phyloP scores from a whole-genome alignment of 2,888 invertebrate genomes.

The Lumbricus terrestris region DNA sequence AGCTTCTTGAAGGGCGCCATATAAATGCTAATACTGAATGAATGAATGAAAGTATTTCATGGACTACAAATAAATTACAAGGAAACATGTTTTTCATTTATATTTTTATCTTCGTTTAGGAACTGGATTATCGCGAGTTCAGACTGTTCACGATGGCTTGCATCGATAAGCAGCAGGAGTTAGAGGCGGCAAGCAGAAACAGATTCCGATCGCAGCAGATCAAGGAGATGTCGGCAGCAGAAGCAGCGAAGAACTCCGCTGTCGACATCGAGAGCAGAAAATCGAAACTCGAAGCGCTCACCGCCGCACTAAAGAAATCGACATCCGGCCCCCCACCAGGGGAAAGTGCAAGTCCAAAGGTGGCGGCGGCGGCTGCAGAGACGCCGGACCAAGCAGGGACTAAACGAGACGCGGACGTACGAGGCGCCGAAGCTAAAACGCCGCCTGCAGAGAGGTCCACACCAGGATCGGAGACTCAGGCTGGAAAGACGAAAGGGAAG shows the following conservation, averaged over 20 bases:
- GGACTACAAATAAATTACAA: background rate
- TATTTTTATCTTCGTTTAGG: conserved; percentile 29
- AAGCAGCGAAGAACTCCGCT: background rate
- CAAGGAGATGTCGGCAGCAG: too few species aligned
- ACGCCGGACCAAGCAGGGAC: background rate
- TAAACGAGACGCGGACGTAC: background rate
- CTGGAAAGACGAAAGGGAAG: background rate
- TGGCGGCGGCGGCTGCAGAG: too few species aligned
- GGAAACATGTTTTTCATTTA: background rate
- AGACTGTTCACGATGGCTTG: conserved; percentile 44
- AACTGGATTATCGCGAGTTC: conserved; percentile 43
- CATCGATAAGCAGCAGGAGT: conserved; percentile 40
- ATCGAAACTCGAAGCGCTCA: background rate
- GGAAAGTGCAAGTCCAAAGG: background rate
- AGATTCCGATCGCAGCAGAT: background rate
- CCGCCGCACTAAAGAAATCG: background rate
- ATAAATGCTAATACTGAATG: too few species aligned
- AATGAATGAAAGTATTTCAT: too few species aligned
- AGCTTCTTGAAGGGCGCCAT: too few species aligned
- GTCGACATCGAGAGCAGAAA: background rate
- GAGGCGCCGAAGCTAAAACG: background rate
- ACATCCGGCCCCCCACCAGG: too few species aligned
- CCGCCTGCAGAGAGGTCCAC: background rate
- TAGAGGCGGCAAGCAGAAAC: conserved; percentile 24
- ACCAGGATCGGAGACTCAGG: background rate